Evolutionary conservation across 2,797 vertebrate species (phyloP), one percentile per base, ranked within the genome.

Genomic region (Phataginus tricuspis): DNA sequence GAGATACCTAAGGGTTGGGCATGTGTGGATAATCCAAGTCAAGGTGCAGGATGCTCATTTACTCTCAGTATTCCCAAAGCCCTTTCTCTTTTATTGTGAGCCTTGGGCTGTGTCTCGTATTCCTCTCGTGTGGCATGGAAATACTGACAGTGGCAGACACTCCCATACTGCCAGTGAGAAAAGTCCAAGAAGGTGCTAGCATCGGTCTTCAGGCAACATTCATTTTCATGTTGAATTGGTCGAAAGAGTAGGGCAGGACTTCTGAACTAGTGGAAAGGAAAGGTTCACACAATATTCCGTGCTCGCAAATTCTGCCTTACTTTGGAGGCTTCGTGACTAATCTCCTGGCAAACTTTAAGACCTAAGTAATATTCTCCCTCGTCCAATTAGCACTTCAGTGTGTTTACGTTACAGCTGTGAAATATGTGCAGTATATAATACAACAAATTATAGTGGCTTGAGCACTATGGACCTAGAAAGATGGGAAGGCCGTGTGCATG

Each of bases 171-270:
- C 80, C 53, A 34, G 61, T 37, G 42, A 97, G 88, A 93, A 98
- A 90, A 86, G 79, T 63, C 15, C 72, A 91, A 88, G 1, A 0
- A 59, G 57, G 25, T 93, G 39, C 77, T 85, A 29, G 59, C 4
- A 42, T 87, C 90, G 3, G 3, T 91, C 74, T 94, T 98, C 39
- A 91, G 79, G n/a, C 78, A 78, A 31, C 45, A 27, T 95, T 91
- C 63, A 25, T 97, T 97, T 98, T 86, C 96, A 16, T 74, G 93
- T 90, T 91, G 77, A 74, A 66, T 63, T 85, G 83, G 98, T 93
- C 66, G 31, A 61, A 78, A 92, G 34, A 97, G 82, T 51, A 86
- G 10, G 93, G n/a, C 45, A 91, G 39, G 79, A 53, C 66, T 97
- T 92, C 77, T 90, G 80, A 96, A 95, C 71, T 84, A 53, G 53